These are phyloP conservation scores for Sylvia atricapilla DNA, from an alignment of 2,113 vertebrate genomes.

Conservation along the genomic window DNA sequence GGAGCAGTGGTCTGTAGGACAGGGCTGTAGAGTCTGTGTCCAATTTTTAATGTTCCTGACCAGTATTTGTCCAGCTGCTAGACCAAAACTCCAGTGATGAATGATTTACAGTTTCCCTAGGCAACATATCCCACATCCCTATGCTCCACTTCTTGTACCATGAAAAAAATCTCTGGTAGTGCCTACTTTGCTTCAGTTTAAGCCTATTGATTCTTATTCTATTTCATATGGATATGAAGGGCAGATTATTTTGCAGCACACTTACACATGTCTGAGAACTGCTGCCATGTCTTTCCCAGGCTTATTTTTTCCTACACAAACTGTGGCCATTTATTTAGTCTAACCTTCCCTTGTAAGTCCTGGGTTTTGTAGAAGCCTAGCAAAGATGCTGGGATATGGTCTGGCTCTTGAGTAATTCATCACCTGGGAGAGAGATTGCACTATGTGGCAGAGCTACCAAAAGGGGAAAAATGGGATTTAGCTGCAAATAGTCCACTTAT, in stretches of 20 bases:
- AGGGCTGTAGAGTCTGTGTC: background rate
- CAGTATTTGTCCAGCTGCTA: background rate
- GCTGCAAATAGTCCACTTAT: background rate
- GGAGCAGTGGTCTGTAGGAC: background rate
- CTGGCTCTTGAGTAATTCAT: background rate
- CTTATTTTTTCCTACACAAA: background rate
- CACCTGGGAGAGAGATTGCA: background rate
- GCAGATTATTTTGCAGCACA: background rate
- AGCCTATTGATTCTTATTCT: background rate
- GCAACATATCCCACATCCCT: background rate
- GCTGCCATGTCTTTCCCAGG: background rate
- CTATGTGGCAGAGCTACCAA: background rate
- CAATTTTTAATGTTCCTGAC: background rate
- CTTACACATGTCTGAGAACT: background rate
- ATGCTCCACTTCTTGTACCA: background rate
- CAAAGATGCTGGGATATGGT: background rate
- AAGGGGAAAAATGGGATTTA: background rate
- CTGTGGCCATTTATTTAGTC: background rate
- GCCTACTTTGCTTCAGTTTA: background rate
- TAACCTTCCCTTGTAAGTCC: background rate
- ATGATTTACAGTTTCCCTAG: background rate
- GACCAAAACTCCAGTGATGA: background rate
- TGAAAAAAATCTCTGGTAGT: background rate
- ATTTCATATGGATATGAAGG: background rate
- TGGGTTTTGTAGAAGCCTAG: background rate